Percentiles rank a stretch among this genome's conserved stretches.
Evolutionary conservation across 1,140 invertebrate species (phyloP).

Genomic region (Nebria ingens): DNA sequence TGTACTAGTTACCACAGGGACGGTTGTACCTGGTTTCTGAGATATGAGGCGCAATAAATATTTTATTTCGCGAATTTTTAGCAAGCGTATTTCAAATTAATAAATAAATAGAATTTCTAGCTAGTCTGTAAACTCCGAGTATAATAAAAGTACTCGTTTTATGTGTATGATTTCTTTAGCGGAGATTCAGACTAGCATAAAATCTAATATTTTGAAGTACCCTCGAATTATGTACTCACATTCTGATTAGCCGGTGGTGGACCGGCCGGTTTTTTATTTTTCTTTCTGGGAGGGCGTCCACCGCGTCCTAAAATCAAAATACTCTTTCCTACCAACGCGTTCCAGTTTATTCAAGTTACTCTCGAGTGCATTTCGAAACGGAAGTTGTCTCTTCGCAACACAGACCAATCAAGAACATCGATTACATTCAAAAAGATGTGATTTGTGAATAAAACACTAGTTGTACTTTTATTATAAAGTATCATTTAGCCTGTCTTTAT

Average conservation of each 20-base stretch:
- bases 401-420: background rate
- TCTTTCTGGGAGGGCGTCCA: conserved; percentile 34
- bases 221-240: conserved; percentile 1
- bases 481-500: conserved; percentile 5
- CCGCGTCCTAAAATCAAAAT: conserved; percentile 29
- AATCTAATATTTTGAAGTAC: no score
- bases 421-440: background rate
- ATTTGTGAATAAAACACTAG: background rate
- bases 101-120: no score
- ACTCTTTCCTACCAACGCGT: background rate
- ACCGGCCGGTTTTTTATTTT: conserved; percentile 35
- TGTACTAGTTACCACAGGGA: conserved; percentile 17
- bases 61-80: no score
- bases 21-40: conserved; percentile 11
- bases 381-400: no score
- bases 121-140: no score
- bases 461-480: conserved; percentile 6
- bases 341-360: background rate
- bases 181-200: no score
- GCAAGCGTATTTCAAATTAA: no score
- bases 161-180: no score
- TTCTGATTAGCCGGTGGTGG: conserved; percentile 17
- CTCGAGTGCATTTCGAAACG: background rate
- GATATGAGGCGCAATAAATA: no score
- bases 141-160: no score